Conservation (phyloP, 2,113 vertebrate species). For the Alligator sinensis region DNA sequence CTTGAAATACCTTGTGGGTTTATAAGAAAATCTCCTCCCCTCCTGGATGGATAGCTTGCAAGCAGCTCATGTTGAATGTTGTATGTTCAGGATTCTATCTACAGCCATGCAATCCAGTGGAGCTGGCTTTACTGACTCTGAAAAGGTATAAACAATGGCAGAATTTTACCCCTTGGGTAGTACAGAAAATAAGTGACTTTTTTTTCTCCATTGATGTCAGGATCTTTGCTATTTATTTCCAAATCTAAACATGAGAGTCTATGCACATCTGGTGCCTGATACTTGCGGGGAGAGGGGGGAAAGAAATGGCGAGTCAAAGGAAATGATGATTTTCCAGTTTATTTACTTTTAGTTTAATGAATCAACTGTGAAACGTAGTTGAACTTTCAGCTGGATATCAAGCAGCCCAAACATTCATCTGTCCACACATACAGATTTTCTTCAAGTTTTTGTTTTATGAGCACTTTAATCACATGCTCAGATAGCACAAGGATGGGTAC, state of each 20-base stretch:
- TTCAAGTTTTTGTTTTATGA: background rate
- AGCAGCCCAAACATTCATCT: background rate
- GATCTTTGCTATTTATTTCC: background rate
- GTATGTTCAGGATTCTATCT: background rate
- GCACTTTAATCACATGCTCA: background rate
- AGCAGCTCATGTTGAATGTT: background rate
- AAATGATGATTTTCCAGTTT: conserved; percentile 21
- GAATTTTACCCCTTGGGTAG: background rate
- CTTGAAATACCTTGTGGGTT: background rate
- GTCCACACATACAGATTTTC: background rate
- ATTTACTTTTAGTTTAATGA: background rate
- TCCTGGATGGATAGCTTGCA: background rate
- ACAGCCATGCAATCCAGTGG: background rate
- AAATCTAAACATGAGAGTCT: conserved; percentile 15
- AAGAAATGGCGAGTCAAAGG: background rate
- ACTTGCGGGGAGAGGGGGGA: background rate
- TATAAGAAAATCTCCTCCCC: background rate
- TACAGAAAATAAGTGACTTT: conserved; percentile 14
- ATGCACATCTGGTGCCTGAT: conserved; percentile 32
- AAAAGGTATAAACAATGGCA: background rate
- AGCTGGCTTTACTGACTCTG: background rate
- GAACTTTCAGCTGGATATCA: background rate
- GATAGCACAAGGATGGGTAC: background rate
- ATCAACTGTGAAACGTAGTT: background rate
- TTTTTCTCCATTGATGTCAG: background rate